Base-by-base conservation (phyloP, 2,113 vertebrate species). In the Hyaena hyaena region DNA sequence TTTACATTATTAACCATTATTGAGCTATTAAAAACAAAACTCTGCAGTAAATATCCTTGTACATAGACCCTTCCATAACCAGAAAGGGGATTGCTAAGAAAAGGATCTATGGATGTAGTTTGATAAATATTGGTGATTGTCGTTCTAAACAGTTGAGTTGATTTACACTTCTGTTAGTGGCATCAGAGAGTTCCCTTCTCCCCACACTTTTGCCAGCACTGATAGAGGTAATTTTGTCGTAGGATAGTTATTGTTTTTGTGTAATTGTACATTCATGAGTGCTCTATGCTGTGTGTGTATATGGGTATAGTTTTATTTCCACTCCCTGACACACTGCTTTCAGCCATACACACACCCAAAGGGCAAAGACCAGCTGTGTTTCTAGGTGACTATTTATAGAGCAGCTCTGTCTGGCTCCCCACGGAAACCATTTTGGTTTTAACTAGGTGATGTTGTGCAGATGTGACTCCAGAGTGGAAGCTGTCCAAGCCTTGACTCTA, bases 351-450 rank as follows among this genome's bases (percentile, higher is more conserved):
- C 33, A 84, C 10, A 81, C 1, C n/a, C 24, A 92, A 39, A 66
- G 33, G 43, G 5, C 28, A 94, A 81, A 82, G 35, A 65, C 15
- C 23, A 48, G 19, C 50, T 87, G 11, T 82, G 11, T 77, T 80
- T 88, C 7, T 43, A 73, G 50, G 33, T 76, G 23, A 33, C 7
- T 94, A 58, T 90, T 92, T 71, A 69, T 73, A 82, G 45, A 66
- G n/a, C 16, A 21, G 43, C 43, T 93, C 71, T 35, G 11, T 92
- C 71, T 76, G 87, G 85, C 50, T 98, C 53, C 68, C 80, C 61
- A 31, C 73, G 50, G 88, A 97, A 96, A 65, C 69, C 50, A 58
- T 68, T 86, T 94, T 76, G 86, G 68, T 53, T 96, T 94, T 93
- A 91, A 68, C 76, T 81, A 65, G 33, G 26, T 80, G 88, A 97